Conservation (phyloP, 2,888 invertebrate genomes). For the Koerneria pararmatus region DNA sequence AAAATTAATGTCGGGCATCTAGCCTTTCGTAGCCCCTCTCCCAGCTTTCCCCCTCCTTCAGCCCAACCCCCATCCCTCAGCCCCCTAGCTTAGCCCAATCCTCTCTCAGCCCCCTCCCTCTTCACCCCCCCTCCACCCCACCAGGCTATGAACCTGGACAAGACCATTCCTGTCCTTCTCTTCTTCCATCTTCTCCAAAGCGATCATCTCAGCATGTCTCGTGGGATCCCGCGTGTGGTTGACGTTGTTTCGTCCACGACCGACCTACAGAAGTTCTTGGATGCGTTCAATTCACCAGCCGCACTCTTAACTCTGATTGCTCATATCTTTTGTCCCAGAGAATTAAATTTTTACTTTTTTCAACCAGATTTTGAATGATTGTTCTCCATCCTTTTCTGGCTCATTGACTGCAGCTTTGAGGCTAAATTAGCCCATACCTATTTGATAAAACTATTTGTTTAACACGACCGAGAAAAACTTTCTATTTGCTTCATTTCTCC, state of each 20-base stretch:
- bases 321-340: conserved; percentile 25
- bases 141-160: conserved; percentile 25
- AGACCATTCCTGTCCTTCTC: conserved; percentile 18
- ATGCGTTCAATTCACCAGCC: neutral
- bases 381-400: too few relatives aligned
- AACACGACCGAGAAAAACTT: too few relatives aligned
- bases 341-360: conserved; percentile 1
- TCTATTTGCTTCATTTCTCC: too few relatives aligned
- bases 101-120: neutral
- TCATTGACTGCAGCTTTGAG: too few relatives aligned
- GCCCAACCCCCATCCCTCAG: neutral
- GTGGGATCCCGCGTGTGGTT: conserved; percentile 80
- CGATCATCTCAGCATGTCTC: conserved; percentile 89
- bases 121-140: neutral
- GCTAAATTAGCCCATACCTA: too few relatives aligned
- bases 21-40: too few relatives aligned
- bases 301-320: neutral
- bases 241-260: conserved; percentile 74
- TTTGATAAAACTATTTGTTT: too few relatives aligned
- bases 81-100: conserved; percentile 4
- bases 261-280: conserved; percentile 67
- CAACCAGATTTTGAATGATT: too few relatives aligned
- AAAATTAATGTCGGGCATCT: too few relatives aligned
- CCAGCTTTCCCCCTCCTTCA: too few relatives aligned
- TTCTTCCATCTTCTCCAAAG: conserved; percentile 70